phyloP scores from a whole-genome alignment of 1,140 invertebrate genomes.

The Lysiphlebus fabarum region DNA sequence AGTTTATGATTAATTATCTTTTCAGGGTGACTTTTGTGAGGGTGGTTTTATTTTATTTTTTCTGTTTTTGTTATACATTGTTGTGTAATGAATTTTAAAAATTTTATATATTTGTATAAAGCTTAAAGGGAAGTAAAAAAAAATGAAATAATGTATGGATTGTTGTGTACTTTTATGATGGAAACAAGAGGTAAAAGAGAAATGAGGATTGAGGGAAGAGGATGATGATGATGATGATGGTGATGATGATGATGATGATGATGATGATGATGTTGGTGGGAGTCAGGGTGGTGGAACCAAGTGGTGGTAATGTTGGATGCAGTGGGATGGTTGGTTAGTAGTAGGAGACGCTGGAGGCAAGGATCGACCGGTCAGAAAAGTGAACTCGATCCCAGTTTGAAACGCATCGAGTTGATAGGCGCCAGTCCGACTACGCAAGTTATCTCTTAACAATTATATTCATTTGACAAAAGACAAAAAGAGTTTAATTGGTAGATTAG shows the following conservation, averaged over 20 bases:
- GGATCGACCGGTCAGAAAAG: slow-evolving; percentile 37
- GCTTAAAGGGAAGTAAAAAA: no score
- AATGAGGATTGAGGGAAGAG: slow-evolving; percentile 12
- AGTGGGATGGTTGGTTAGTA: slow-evolving; percentile 31
- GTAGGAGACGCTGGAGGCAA: slow-evolving; percentile 34
- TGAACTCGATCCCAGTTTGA: slow-evolving; percentile 40
- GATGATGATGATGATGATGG: slow-evolving; percentile 14
- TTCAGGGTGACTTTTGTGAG: no score
- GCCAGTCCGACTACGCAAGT: slow-evolving; percentile 13
- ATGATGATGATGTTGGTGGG: slow-evolving; percentile 15
- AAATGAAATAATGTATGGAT: no score
- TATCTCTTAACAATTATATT: not conserved
- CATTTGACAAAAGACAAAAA: no score
- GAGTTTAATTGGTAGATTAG: no score
- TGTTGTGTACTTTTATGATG: not conserved
- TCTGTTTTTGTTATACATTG: no score
- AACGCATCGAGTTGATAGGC: slow-evolving; percentile 31
- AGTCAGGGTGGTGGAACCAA: slow-evolving; percentile 33
- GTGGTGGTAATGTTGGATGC: no score
- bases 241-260: not conserved
- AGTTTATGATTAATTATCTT: no score
- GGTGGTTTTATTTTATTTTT: no score
- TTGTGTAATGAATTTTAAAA: no score
- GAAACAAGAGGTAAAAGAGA: not conserved
- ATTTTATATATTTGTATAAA: no score